These are phyloP conservation scores for Hemithea aestivaria DNA, from an alignment of 2,888 invertebrate genomes.

Conservation along the genomic window DNA sequence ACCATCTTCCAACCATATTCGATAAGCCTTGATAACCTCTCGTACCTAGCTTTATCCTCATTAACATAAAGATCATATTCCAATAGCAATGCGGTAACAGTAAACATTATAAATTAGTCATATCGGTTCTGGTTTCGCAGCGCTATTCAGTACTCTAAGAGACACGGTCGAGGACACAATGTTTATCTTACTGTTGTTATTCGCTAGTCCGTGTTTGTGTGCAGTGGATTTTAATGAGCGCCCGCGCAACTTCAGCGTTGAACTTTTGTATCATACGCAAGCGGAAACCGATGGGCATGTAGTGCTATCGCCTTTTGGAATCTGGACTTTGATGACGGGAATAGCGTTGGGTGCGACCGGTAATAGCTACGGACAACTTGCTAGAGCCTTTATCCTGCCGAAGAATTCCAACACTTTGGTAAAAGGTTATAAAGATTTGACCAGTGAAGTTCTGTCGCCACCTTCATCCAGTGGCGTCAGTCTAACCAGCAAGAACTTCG, in stretches of 20 bases:
- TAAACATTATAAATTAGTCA: constrained; percentile 43
- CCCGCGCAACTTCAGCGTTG: constrained; percentile 66
- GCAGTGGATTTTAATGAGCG: constrained; percentile 57
- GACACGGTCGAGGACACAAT: constrained; percentile 47
- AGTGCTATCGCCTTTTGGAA: constrained; percentile 70
- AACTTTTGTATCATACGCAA: constrained; percentile 61
- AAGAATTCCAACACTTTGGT: constrained; percentile 40
- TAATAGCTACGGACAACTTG: constrained; percentile 52
- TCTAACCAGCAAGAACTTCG: constrained; percentile 58
- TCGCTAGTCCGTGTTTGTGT: constrained; percentile 48
- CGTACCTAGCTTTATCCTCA: constrained; percentile 9
- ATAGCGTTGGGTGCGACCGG: constrained; percentile 62
- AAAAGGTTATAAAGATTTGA: constrained; percentile 52
- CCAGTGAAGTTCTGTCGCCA: constrained; percentile 47
- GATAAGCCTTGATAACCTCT: constrained; percentile 7
- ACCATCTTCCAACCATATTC: constrained; percentile 1
- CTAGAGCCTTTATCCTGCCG: constrained; percentile 57
- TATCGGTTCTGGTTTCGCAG: constrained; percentile 43
- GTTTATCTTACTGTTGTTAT: constrained; percentile 45
- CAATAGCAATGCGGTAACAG: constrained; percentile 14
- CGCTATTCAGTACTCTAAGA: constrained; percentile 48
- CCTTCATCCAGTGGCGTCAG: constrained; percentile 50
- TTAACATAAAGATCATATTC: constrained; percentile 19
- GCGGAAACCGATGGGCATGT: constrained; percentile 58
- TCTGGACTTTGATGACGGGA: constrained; percentile 72